Evolutionary conservation across 2,888 invertebrate species (phyloP), one percentile per base, ranked within the genome.

Genomic region (Zootermopsis nevadensis): DNA sequence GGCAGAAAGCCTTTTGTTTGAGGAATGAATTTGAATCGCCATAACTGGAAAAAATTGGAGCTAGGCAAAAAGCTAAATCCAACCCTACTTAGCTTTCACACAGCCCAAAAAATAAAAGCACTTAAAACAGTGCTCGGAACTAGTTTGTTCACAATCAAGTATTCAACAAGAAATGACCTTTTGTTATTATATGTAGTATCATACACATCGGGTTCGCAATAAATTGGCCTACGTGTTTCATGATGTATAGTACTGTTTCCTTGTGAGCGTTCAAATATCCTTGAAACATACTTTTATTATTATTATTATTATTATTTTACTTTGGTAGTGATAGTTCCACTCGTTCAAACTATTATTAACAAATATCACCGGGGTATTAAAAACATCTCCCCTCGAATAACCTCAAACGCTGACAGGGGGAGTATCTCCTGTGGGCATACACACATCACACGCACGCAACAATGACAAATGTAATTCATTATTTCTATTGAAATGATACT

Each of bases 111-210:
- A 92, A 92, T 89, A 92, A 90, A 92, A 92, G 92, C 93, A 92
- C 93, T 92, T 92, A 92, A 92, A 92, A 92, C 92, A 93, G 92
- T 92, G 93, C 92, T 91, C 90, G 91, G 90, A 90, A 90, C 89
- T 90, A 90, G 90, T 85, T 85, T 86, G 84, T 86, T 83, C 83
- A 86, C 85, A 86, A 86, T 86, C 85, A 86, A 85, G 83, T 84
- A 83, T 84, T 84, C 84, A 85, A 85, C 85, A 85, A 86, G 85
- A 84, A 85, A 85, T 83, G 80, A 84, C 84, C 84, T 84, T 85
- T 82, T 85, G 83, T 86, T 85, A 79, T 79, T 79, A 77, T 79
- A 77, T 79, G 69, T 67, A 77, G 31, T 79, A 84, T 84, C 83
- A 84, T 86, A 84, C 83, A 86, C 85, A 85, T 86, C 86, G 85